phyloP scores from a whole-genome alignment of 2,113 vertebrate genomes.

The Cyphomyrus discorhynchus region DNA sequence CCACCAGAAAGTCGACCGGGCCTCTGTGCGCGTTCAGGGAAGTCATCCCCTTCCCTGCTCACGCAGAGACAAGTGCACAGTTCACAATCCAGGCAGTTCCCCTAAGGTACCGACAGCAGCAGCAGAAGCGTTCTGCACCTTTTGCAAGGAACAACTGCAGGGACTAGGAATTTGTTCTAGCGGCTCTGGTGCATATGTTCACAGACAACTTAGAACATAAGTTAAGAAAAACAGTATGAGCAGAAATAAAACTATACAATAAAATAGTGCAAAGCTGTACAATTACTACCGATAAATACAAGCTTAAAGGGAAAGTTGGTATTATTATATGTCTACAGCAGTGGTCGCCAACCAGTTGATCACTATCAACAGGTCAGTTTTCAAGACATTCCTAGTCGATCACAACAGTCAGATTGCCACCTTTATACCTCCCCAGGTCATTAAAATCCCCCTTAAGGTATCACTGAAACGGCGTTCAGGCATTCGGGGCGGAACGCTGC shows the following conservation, averaged over 20 bases:
- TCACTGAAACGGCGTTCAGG: not conserved
- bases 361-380: not conserved
- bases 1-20: constrained; percentile 68
- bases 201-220: not conserved
- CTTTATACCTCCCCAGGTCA: not conserved
- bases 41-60: constrained; percentile 75
- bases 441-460: not conserved
- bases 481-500: not conserved
- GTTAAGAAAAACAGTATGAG: not conserved
- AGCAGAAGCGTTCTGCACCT: not conserved
- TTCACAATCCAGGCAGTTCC: not conserved
- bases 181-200: not conserved
- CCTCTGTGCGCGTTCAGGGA: constrained; percentile 74
- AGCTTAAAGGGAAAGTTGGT: not conserved
- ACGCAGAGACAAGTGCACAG: not conserved
- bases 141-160: not conserved
- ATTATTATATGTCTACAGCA: not conserved
- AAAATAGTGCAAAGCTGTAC: not conserved
- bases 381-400: not conserved
- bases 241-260: not conserved
- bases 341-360: not conserved
- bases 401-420: not conserved
- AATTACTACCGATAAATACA: not conserved
- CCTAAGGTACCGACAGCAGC: not conserved
- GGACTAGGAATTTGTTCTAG: not conserved